phyloP scores from a whole-genome alignment of 2,888 invertebrate species.

The Megaustenia siamemsis region DNA sequence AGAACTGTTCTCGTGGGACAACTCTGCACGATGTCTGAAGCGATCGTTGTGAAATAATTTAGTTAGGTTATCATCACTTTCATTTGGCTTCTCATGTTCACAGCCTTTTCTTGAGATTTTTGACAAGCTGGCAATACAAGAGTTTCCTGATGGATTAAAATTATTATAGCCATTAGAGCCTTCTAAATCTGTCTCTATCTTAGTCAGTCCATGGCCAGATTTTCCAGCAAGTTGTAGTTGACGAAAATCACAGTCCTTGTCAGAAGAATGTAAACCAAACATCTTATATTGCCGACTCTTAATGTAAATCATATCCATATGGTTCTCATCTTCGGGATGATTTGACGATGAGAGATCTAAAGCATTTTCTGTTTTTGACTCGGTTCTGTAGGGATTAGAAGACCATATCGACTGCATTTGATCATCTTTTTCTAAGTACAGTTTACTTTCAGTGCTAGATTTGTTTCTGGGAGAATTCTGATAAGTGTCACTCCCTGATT shows the following conservation, averaged over 20 bases:
- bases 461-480: neutral
- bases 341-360: constrained; percentile 1
- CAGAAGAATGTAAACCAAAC: neutral
- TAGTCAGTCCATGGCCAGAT: neutral
- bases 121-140: neutral
- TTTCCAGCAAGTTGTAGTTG: neutral
- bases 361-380: constrained; percentile 6
- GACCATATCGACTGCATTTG: neutral
- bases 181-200: neutral
- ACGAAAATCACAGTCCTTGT: neutral
- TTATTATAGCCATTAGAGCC: neutral
- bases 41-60: neutral
- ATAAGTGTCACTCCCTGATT: neutral
- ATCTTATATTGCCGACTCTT: neutral
- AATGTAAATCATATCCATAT: neutral
- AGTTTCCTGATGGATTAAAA: neutral
- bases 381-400: neutral
- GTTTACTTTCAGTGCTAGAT: neutral
- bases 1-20: neutral
- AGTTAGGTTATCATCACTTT: neutral
- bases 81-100: neutral
- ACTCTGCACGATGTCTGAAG: neutral
- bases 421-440: neutral
- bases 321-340: neutral
- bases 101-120: neutral